Base-by-base conservation (phyloP, 2,888 invertebrate genomes). In the Melipona beecheii region DNA sequence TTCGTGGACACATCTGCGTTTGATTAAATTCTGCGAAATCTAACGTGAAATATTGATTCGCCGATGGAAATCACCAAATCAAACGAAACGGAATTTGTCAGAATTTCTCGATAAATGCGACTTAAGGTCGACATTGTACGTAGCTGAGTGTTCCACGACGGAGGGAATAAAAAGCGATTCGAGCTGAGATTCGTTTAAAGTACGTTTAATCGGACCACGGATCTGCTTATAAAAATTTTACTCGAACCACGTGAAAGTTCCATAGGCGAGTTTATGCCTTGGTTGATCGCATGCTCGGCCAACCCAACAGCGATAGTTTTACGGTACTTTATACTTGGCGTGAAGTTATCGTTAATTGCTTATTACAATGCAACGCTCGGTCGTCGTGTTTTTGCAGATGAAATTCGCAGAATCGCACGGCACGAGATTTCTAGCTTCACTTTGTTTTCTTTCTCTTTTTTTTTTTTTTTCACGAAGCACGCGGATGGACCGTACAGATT, bases 321-420 rank as follows among this genome's bases (percentile, higher is more conserved):
- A 84, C 84, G 84, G 77, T 83, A 82, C 76, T 83, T 84, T 75
- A 84, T 82, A 81, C 83, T 66, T 74, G 75, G 73, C 83, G 78
- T 58, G 74, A 83, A 78, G 66, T 83, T 82, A 82, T 84, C 84
- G 83, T 78, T 84, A 82, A 84, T 84, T 84, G 69, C 84, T 83
- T 78, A 71, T 83, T 75, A 84, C 75, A 84, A 84, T 84, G 84
- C 84, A 75, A 84, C 76, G 82, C 50, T 69, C 50, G 36, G 36
- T 70, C 11, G 36, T 70, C 11, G 49, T 36, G 56, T 17, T 56
- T 13, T 17, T 50, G 43, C 19, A 15, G 70, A 81, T 52, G 62
- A 78, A 78, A 78, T 71, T 80, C 65, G 69, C 75, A 17, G 65
- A 50, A 75, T 68, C 24, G 31, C 24, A 24, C 56, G 64, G 72